Evolutionary conservation across 2,113 vertebrate genomes (phyloP), one percentile per base, ranked within the genome.

Genomic region (Takifugu bimaculatus): DNA sequence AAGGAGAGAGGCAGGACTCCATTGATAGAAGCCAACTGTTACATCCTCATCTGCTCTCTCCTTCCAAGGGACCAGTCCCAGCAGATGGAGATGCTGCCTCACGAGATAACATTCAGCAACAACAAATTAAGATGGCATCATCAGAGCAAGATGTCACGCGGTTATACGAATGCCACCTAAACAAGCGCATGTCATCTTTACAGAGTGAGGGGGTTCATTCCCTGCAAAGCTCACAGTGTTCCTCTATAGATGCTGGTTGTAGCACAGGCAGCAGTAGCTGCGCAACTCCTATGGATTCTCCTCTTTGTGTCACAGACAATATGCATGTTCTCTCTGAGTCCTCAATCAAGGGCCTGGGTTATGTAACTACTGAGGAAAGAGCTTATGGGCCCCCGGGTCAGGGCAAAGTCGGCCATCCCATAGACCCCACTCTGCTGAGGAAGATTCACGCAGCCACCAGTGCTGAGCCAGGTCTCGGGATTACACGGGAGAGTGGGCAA

Each of bases 211-310:
- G 94, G 20, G 88, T 92, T 72, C 93, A 95, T 84, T 96, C 95
- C 0, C 92, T 99, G 28, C 96, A 98, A 77, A 95, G 94, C 68
- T 98, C 97, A 0, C 96, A 98, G 69, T 94, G 94, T 82, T 99
- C 97, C 12, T 98, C 96, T 3, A 93, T 98, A 72, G 97, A 99
- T 6, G 96, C 94, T 2, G 94, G 95, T 52, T 97, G 95, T 65
- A 93, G 93, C 84, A 94, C 95, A 2, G 95, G 96, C 77, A 95
- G 96, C 77, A 95, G 96, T 79, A 87, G 93, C 0, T 96, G 94
- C 20, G 93, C 91, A 74, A 97, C 95, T 0, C 95, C 96, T 0
- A 89, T 95, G 78, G 95, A 97, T 75, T 97, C 95, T 14, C 96
- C 95, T 0, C 93, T 94, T 73, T 98, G 95, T 81, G 87, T 91